Percentiles rank a stretch among this genome's conserved stretches.
These are phyloP conservation scores for Salvelinus fontinalis DNA, from an alignment of 2,113 vertebrate species.

Conservation along the genomic window DNA sequence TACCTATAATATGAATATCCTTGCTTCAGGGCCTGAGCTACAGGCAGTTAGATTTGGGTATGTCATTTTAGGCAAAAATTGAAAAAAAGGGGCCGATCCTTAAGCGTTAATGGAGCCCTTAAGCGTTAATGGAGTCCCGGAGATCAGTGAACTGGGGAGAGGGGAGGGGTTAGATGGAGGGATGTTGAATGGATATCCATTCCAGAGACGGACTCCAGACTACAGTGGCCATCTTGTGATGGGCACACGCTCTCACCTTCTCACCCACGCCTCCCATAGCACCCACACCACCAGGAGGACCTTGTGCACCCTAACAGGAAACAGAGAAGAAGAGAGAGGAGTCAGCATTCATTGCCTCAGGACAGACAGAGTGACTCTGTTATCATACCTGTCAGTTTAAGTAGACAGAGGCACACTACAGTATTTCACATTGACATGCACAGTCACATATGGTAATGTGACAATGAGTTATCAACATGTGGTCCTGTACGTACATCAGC, in stretches of 20 bases:
- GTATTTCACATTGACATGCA: too few relatives aligned
- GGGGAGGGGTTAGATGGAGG: not conserved
- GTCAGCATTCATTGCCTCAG: not conserved
- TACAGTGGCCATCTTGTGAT: not conserved
- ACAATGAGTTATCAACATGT: not conserved
- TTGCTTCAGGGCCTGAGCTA: too few relatives aligned
- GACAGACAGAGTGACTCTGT: not conserved
- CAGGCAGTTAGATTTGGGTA: too few relatives aligned
- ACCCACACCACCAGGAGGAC: constrained; percentile 88
- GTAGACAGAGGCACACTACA: not conserved
- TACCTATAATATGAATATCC: too few relatives aligned
- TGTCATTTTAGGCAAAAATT: too few relatives aligned
- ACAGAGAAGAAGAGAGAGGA: constrained; percentile 11
- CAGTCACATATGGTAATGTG: not conserved
- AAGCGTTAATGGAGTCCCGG: not conserved
- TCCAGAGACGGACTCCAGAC: not conserved
- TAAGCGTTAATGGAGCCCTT: too few relatives aligned
- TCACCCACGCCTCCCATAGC: constrained; percentile 89
- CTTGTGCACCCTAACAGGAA: constrained; percentile 87
- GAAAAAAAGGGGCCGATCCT: too few relatives aligned
- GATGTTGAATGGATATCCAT: not conserved
- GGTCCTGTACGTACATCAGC: constrained; percentile 81
- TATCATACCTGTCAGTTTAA: too few relatives aligned
- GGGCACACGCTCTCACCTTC: constrained; percentile 75
- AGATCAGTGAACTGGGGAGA: not conserved